Percentiles rank a stretch among this genome's conserved stretches.
phyloP scores from a whole-genome alignment of 2,888 invertebrate genomes.

The Nemotelus nigrinus region DNA sequence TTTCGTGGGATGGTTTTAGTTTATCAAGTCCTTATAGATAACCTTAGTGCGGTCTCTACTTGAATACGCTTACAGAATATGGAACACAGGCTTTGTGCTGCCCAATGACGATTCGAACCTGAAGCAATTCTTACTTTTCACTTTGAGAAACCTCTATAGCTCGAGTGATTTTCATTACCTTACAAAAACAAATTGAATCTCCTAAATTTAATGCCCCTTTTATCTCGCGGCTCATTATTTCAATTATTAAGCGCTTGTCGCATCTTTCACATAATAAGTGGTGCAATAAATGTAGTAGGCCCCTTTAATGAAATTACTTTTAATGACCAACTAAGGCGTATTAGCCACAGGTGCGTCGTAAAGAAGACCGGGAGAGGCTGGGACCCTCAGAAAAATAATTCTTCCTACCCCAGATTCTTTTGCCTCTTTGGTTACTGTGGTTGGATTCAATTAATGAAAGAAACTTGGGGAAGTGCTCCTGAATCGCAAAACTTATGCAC shows the following conservation, averaged over 20 bases:
- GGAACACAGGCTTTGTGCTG: background rate
- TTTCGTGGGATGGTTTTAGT: no score
- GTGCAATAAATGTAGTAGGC: background rate
- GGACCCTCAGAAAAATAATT: no score
- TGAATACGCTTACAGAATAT: background rate
- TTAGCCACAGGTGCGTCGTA: background rate
- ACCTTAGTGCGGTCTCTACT: background rate
- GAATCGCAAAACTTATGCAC: no score
- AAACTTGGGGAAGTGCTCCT: no score
- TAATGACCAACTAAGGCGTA: background rate
- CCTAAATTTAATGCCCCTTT: background rate
- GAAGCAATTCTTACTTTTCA: background rate
- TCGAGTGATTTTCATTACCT: conserved; percentile 11
- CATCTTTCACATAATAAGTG: background rate
- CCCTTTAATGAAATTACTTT: background rate
- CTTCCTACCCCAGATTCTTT: no score
- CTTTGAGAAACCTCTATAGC: background rate
- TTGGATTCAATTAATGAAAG: no score
- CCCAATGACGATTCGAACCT: background rate
- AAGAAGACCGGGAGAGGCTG: no score
- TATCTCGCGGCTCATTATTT: background rate
- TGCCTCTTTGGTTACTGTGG: no score
- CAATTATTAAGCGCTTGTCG: background rate
- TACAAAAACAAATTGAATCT: background rate
- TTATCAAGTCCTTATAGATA: background rate